These are phyloP conservation scores for Bilobella aurantiaca DNA, from an alignment of 1,140 invertebrate species.

Conservation along the genomic window DNA sequence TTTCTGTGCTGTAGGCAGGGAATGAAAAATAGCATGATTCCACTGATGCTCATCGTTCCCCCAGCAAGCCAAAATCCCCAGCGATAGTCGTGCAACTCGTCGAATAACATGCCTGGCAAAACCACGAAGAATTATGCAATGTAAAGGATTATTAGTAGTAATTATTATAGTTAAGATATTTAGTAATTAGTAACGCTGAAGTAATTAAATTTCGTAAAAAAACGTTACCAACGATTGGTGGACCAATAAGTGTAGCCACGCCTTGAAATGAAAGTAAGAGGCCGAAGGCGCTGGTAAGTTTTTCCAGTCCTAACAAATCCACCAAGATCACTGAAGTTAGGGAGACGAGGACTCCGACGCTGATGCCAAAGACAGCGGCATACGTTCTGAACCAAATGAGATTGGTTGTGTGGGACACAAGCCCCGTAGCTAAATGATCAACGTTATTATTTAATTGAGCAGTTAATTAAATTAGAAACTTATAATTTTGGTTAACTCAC, in stretches of 20 bases:
- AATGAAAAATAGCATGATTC: constrained; percentile 75
- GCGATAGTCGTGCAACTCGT: constrained; percentile 63
- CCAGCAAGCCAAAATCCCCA: constrained; percentile 75
- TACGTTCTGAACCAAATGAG: constrained; percentile 64
- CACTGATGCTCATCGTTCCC: constrained; percentile 68
- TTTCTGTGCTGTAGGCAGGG: constrained; percentile 48
- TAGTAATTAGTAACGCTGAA: no score
- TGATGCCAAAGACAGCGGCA: constrained; percentile 70
- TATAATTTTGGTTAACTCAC: constrained; percentile 49
- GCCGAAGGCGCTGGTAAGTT: constrained; percentile 86
- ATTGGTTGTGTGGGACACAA: constrained; percentile 59
- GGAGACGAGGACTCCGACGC: constrained; percentile 83
- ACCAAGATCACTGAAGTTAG: constrained; percentile 81
- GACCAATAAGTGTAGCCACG: constrained; percentile 62
- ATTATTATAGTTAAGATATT: no score
- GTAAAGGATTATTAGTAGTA: no score
- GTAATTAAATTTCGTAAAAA: no score
- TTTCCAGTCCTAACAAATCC: constrained; percentile 73
- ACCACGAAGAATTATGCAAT: no score
- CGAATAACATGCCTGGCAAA: constrained; percentile 65
- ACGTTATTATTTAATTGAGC: constrained; percentile 38
- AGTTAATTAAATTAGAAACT: not conserved
- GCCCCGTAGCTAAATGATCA: constrained; percentile 56
- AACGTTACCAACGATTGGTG: constrained; percentile 75
- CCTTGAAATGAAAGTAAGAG: constrained; percentile 81